These are phyloP conservation scores for Chionoecetes opilio DNA, from an alignment of 1,140 invertebrate genomes.

Conservation along the genomic window DNA sequence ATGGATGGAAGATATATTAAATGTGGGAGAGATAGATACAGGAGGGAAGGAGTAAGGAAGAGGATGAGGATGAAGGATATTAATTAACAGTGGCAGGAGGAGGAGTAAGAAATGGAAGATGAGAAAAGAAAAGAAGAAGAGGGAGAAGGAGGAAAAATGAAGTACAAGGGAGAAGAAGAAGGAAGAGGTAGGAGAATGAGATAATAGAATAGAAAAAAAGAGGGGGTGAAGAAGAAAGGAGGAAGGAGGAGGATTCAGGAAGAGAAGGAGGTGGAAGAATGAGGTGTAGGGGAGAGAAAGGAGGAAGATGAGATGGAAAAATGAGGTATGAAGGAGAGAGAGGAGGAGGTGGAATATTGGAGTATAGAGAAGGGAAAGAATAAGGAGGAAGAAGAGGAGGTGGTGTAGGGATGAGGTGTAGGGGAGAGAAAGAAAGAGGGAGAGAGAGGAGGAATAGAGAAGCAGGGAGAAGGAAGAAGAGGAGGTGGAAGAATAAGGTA, in stretches of 20 bases:
- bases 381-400: neutral
- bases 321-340: neutral
- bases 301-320: neutral
- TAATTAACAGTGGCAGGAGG: no score
- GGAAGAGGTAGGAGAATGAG: neutral
- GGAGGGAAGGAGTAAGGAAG: neutral
- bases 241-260: neutral
- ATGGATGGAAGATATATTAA: neutral
- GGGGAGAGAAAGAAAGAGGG: neutral
- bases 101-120: neutral
- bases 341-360: neutral
- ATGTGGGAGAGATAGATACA: neutral
- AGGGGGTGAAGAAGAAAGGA: neutral
- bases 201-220: no score
- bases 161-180: no score
- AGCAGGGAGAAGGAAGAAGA: neutral
- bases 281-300: neutral
- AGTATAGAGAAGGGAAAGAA: neutral
- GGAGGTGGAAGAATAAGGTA: neutral
- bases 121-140: neutral
- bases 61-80: neutral
- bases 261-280: neutral
- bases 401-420: neutral
- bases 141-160: neutral
- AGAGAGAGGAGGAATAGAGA: neutral